phyloP scores from a whole-genome alignment of 2,113 vertebrate species.

The Hemichromis elongatus region DNA sequence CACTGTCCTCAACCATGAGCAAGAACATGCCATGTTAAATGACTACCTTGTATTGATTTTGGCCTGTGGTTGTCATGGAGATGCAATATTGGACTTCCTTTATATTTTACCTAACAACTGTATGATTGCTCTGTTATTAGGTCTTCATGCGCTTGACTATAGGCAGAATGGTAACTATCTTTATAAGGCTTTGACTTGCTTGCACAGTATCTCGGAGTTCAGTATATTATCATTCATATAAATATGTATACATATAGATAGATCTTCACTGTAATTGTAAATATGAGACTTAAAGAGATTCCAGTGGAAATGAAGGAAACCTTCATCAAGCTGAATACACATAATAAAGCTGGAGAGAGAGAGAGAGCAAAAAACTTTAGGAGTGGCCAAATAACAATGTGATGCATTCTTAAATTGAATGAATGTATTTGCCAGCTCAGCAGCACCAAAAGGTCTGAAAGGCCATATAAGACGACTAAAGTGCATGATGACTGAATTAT shows the following conservation, averaged over 20 bases:
- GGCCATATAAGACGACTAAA: not conserved
- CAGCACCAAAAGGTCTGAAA: not conserved
- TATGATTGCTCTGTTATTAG: conserved; percentile 43
- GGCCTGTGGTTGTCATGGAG: conserved; percentile 49
- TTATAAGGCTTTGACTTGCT: not conserved
- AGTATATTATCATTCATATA: not conserved
- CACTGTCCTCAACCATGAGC: not conserved
- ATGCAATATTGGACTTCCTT: conserved; percentile 54
- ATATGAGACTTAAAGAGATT: not conserved
- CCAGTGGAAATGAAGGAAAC: not conserved
- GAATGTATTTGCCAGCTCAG: not conserved
- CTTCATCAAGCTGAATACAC: not conserved
- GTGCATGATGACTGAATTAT: not conserved
- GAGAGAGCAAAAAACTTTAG: not conserved
- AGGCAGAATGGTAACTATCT: not conserved
- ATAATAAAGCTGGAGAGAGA: not conserved
- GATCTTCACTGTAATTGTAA: not conserved
- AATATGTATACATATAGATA: not conserved
- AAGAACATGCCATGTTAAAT: conserved; percentile 23
- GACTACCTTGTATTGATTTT: conserved; percentile 26
- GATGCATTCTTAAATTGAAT: not conserved
- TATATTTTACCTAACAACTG: conserved; percentile 46
- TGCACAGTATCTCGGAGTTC: not conserved
- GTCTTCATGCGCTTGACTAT: conserved; percentile 14
- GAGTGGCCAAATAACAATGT: not conserved